Evolutionary conservation across 2,797 vertebrate species (phyloP).

Genomic region (Girardinus metallicus): DNA sequence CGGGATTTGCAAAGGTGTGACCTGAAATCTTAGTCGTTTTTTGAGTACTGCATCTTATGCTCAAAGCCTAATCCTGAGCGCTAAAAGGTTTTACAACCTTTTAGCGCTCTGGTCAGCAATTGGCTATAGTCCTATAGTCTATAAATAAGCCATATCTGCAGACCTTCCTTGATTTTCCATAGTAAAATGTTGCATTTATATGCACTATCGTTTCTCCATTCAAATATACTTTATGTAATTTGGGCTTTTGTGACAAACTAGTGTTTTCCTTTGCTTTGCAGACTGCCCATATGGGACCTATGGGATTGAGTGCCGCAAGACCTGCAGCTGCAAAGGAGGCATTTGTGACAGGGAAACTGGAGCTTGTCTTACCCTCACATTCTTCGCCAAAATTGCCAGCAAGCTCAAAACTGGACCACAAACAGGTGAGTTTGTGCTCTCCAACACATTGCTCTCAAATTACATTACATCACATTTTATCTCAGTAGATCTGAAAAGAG

Average conservation of each 20-base stretch:
- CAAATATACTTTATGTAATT: background rate
- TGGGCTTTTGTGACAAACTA: background rate
- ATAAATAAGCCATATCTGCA: background rate
- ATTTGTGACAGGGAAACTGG: conserved; percentile 95
- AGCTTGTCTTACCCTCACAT: conserved; percentile 90
- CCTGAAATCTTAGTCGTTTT: background rate
- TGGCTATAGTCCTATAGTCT: background rate
- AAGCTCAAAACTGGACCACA: conserved; percentile 77
- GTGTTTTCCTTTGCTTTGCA: conserved; percentile 58
- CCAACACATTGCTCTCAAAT: background rate
- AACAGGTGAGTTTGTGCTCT: conserved; percentile 81
- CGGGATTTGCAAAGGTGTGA: conserved; percentile 93
- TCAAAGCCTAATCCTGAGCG: background rate
- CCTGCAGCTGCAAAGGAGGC: conserved; percentile 89
- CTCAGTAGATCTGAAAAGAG: background rate
- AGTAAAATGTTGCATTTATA: background rate
- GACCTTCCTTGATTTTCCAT: background rate
- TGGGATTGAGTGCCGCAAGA: conserved; percentile 91
- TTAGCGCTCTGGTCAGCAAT: background rate
- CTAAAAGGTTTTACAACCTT: background rate
- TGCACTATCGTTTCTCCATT: background rate
- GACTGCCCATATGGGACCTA: conserved; percentile 94
- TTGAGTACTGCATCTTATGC: conserved; percentile 32
- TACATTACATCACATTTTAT: background rate
- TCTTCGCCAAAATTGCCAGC: conserved; percentile 87